These are phyloP conservation scores for Aplocera efformata DNA, from an alignment of 2,888 invertebrate genomes.

Conservation along the genomic window DNA sequence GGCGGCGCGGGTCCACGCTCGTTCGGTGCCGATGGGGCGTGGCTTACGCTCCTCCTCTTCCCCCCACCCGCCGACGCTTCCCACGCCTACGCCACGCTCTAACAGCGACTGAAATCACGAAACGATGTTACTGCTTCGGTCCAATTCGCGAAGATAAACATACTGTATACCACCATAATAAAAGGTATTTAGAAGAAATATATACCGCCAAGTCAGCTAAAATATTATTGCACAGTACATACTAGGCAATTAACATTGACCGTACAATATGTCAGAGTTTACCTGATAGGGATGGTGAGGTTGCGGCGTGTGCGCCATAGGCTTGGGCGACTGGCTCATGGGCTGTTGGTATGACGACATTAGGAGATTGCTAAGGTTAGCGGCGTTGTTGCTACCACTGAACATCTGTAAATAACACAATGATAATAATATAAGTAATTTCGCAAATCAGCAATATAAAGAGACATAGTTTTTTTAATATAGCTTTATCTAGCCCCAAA, in stretches of 20 bases:
- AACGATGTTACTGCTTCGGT: too few species aligned
- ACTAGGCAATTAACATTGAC: too few species aligned
- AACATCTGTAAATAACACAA: constrained; percentile 54
- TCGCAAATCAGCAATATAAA: too few species aligned
- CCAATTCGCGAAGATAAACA: too few species aligned
- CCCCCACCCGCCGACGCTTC: constrained; percentile 45
- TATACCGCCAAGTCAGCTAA: too few species aligned
- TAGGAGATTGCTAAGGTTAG: constrained; percentile 65
- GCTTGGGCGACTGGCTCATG: constrained; percentile 67
- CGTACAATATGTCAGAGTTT: too few species aligned
- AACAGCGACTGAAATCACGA: constrained; percentile 55
- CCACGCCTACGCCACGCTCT: constrained; percentile 51
- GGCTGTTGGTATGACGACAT: constrained; percentile 73
- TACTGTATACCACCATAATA: too few species aligned
- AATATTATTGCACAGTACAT: background rate
- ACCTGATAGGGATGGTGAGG: constrained; percentile 71
- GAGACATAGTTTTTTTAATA: too few species aligned
- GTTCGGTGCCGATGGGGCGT: constrained; percentile 91
- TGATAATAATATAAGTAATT: too few species aligned
- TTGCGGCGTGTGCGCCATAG: constrained; percentile 64
- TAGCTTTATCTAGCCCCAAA: too few species aligned
- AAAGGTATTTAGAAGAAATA: too few species aligned
- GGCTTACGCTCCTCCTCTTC: constrained; percentile 81
- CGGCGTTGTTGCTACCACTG: constrained; percentile 50
- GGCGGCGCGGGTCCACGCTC: constrained; percentile 84